Evolutionary conservation across 1,140 invertebrate species (phyloP), one percentile per base, ranked within the genome.

Genomic region (Papilio aristodemus): DNA sequence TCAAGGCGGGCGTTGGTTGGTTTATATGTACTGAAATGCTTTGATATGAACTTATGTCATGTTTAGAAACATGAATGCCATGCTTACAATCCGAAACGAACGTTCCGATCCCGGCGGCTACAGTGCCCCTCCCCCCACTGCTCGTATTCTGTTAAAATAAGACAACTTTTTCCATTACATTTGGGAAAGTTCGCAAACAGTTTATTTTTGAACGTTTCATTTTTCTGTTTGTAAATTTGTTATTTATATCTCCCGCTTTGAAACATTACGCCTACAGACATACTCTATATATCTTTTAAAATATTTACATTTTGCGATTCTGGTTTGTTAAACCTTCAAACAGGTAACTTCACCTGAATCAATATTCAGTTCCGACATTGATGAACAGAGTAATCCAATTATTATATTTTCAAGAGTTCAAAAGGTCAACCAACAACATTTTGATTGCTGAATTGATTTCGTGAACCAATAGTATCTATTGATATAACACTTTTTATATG

Each of bases 131-230:
- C 17, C 37, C 36, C 17, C 60, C n/a, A 39, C 32, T 39, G 37
- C n/a, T 39, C 37, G 37, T 17, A 19, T 41, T 36, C 37, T 39
- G 36, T 37, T 63, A 63, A 38, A 63, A 63, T 41, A 38, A 63
- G 60, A 39, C 32, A 63, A 63, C 60, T 63, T 63, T 63, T 38
- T 38, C 37, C 60, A 39, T 63, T 63, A 38, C 37, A 38, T 63
- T 63, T 60, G 32, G 25, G 14, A 60, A 63, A 38, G 37, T 38
- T 38, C 37, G 32, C 10, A 13, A 22, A 22, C 17, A 63, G 32
- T 38, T 17, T 17, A n/a, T 62, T 63, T 63, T 36, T 38, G 60
- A 37, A 41, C 5, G 32, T 39, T 63, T 63, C 25, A n/a, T n/a
- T 32, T n/a, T 60, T 36, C 14, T 9, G 14, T 37, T 37, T 19